These are phyloP conservation scores for Petrolisthes manimaculis DNA, from an alignment of 2,888 invertebrate species.

Conservation along the genomic window DNA sequence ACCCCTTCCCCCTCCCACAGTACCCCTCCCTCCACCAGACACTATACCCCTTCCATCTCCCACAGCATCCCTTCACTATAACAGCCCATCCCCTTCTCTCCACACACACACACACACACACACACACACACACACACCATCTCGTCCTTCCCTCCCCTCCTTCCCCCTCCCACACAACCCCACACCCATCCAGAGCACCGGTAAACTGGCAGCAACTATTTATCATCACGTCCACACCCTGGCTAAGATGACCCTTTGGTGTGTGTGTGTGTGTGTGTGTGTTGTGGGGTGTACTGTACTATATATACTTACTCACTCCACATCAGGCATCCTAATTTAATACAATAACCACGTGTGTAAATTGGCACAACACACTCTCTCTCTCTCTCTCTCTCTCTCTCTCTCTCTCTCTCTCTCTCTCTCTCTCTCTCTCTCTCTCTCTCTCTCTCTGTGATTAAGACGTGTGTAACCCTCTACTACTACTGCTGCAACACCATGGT, in stretches of 20 bases:
- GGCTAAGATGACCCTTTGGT: too few species aligned
- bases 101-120: neutral
- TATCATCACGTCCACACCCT: neutral
- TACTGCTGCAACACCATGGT: too few species aligned
- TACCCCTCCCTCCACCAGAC: neutral
- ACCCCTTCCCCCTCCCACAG: neutral
- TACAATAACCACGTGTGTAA: neutral
- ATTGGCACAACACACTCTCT: neutral
- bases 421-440: slow-evolving; percentile 7
- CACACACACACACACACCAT: neutral
- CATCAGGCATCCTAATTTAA: neutral
- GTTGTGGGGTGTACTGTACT: too few species aligned
- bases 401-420: slow-evolving; percentile 1
- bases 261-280: too few species aligned
- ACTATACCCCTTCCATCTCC: neutral
- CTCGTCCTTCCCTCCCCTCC: neutral
- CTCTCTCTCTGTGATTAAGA: neutral
- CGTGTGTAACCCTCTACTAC: too few species aligned
- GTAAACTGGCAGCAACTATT: neutral
- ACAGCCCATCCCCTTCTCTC: neutral
- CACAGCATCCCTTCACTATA: neutral
- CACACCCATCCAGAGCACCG: neutral
- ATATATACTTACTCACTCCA: neutral
- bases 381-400: neutral
- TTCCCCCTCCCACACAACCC: neutral